Conservation (phyloP, 2,113 vertebrate genomes). For the Peucedramus taeniatus region DNA sequence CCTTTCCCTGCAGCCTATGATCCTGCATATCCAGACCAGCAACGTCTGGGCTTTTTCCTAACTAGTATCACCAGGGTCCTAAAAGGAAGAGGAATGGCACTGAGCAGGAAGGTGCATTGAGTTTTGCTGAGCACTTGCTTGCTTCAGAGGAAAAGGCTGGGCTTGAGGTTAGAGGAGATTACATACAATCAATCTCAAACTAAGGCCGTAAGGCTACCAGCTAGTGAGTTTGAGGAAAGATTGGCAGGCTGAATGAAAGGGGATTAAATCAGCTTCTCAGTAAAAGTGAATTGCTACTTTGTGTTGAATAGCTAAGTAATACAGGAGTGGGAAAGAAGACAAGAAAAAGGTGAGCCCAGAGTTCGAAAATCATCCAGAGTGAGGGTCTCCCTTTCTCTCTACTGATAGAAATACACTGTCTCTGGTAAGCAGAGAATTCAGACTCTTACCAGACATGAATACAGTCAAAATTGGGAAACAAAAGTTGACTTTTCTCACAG, state of each 20-base stretch:
- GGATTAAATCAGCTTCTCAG: slow-evolving; percentile 12
- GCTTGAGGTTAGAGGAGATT: not conserved
- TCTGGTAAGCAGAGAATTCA: not conserved
- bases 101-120: not conserved
- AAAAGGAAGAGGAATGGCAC: not conserved
- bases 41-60: not conserved
- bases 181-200: slow-evolving; percentile 6
- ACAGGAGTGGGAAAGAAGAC: not conserved
- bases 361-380: not conserved
- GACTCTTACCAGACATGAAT: not conserved
- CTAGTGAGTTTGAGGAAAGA: not conserved
- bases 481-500: slow-evolving; percentile 5
- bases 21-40: not conserved
- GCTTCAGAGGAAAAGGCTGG: not conserved
- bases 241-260: slow-evolving; percentile 12
- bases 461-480: not conserved
- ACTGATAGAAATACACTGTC: not conserved
- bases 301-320: slow-evolving; percentile 27
- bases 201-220: not conserved
- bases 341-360: not conserved
- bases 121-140: not conserved
- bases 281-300: slow-evolving; percentile 36
- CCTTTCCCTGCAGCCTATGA: not conserved
- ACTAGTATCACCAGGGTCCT: not conserved
- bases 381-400: not conserved